Conservation (phyloP, 1,140 invertebrate species). For the Holcopasites calliopsidis region DNA sequence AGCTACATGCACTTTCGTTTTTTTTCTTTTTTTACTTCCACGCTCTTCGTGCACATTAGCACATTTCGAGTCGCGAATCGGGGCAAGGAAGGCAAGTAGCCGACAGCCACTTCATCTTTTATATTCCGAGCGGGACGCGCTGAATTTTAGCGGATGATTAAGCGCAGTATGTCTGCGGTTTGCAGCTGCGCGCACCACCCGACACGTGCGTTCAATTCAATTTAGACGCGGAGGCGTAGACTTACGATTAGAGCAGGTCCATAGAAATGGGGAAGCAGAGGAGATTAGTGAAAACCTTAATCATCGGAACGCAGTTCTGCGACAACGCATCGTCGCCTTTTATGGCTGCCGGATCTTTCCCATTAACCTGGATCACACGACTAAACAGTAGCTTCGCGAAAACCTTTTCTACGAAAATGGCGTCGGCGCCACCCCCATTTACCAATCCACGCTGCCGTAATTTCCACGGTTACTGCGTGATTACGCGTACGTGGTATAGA, state of each 20-base stretch:
- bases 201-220: background rate
- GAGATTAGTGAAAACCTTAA: conserved; percentile 54
- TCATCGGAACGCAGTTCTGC: conserved; percentile 2
- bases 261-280: background rate
- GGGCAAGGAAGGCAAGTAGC: too few relatives aligned
- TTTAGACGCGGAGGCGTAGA: background rate
- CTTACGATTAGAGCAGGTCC: too few relatives aligned
- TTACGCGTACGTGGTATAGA: background rate
- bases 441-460: background rate
- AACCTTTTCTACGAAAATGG: conserved; percentile 31
- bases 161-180: too few relatives aligned
- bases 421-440: too few relatives aligned
- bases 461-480: conserved; percentile 23
- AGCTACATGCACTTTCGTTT: too few relatives aligned
- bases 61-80: too few relatives aligned
- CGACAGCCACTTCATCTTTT: too few relatives aligned
- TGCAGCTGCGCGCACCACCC: too few relatives aligned
- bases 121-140: too few relatives aligned
- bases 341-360: background rate
- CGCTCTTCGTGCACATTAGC: too few relatives aligned
- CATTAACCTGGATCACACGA: conserved; percentile 36
- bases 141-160: too few relatives aligned
- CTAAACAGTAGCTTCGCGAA: conserved; percentile 27
- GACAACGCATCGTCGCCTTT: background rate
- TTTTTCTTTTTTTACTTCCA: too few relatives aligned